These are phyloP conservation scores for Dimorphilus gyrociliatus DNA, from an alignment of 2,888 invertebrate genomes.

Conservation along the genomic window DNA sequence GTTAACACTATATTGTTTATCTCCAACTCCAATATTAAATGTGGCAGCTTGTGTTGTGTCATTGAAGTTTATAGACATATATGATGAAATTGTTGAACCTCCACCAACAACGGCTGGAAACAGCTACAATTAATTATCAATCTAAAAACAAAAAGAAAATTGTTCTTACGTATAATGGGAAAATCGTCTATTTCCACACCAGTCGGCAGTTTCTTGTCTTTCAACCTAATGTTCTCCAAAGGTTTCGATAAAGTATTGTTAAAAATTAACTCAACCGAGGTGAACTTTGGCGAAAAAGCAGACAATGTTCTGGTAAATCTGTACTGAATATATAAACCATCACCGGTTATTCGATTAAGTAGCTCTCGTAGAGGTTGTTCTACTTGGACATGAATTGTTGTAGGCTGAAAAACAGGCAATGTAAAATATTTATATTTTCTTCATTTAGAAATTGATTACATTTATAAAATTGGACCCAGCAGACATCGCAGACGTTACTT, in stretches of 20 bases:
- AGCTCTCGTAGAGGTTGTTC: slow-evolving; percentile 40
- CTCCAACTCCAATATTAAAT: slow-evolving; percentile 49
- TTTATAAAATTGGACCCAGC: too few relatives aligned
- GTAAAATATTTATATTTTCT: too few relatives aligned
- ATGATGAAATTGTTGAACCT: slow-evolving; percentile 48
- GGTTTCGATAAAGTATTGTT: slow-evolving; percentile 53
- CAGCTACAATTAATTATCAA: background rate
- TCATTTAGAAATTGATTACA: too few relatives aligned
- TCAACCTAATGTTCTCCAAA: slow-evolving; percentile 51
- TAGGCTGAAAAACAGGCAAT: too few relatives aligned
- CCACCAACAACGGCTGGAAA: slow-evolving; percentile 43
- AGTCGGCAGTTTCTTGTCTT: slow-evolving; percentile 48
- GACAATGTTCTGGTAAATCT: slow-evolving; percentile 32
- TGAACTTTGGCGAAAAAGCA: slow-evolving; percentile 61
- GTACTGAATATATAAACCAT: slow-evolving; percentile 40
- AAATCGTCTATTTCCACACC: background rate
- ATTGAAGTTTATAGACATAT: slow-evolving; percentile 74
- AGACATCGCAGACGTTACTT: too few relatives aligned
- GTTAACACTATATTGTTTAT: slow-evolving; percentile 21
- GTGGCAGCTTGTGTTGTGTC: slow-evolving; percentile 75
- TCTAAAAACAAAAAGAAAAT: background rate
- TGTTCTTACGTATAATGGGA: slow-evolving; percentile 1
- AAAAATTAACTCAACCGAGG: slow-evolving; percentile 60
- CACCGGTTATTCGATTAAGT: slow-evolving; percentile 30
- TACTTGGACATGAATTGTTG: slow-evolving; percentile 17